Conservation (phyloP, 1,140 invertebrate species). For the Rhyzopertha dominica region DNA sequence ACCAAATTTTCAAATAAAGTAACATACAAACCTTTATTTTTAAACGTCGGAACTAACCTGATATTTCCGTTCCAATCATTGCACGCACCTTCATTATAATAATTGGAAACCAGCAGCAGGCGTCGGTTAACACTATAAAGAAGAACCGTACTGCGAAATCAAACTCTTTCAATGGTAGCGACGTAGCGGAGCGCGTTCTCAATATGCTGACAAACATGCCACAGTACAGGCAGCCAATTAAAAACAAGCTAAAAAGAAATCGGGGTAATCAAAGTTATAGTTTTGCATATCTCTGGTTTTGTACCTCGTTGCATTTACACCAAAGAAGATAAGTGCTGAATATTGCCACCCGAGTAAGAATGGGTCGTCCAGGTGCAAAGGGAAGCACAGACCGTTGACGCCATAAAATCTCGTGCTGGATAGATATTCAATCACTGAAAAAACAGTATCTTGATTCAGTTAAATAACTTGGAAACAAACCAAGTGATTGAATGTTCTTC, state of each 20-base stretch:
- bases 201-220: constrained; percentile 63
- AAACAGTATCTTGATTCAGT: too few species aligned
- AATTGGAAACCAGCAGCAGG: constrained; percentile 71
- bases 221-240: constrained; percentile 59
- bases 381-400: constrained; percentile 65
- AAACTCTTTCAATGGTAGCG: constrained; percentile 56
- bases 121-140: constrained; percentile 69
- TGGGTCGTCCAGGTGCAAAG: constrained; percentile 67
- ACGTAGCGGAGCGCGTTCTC: constrained; percentile 55
- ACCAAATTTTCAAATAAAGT: too few species aligned
- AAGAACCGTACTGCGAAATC: constrained; percentile 70
- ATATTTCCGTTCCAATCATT: constrained; percentile 52
- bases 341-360: constrained; percentile 69
- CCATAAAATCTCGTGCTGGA: constrained; percentile 65
- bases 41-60: too few species aligned
- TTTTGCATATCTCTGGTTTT: constrained; percentile 10
- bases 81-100: constrained; percentile 64
- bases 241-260: constrained; percentile 50
- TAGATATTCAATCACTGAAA: constrained; percentile 56
- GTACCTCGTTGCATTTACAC: constrained; percentile 59
- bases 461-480: too few species aligned
- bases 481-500: too few species aligned
- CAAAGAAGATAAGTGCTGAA: constrained; percentile 67
- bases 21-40: too few species aligned
- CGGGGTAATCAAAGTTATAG: constrained; percentile 1